Base-by-base conservation (phyloP, 2,113 vertebrate genomes). In the Gymnorhina tibicen region DNA sequence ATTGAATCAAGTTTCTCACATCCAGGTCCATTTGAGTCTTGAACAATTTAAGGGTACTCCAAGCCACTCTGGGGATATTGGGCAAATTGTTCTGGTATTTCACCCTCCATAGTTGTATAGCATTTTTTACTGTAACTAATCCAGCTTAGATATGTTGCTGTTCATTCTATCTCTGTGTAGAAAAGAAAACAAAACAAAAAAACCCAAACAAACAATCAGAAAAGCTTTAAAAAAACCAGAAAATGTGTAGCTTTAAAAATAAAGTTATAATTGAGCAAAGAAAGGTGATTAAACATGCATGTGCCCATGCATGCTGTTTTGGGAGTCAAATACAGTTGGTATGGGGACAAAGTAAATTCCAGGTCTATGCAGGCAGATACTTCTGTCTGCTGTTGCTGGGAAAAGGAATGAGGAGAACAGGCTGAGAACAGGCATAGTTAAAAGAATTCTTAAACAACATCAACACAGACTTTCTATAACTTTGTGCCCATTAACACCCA, bases 391-490 rank as follows among this genome's bases (percentile, higher is more conserved):
- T 85, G 15, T 32, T 87, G 17, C 18, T 82, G 15, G 32, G 39
- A 73, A 72, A 91, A 75, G 8, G 16, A 83, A 30, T 17, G 5
- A 42, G 1, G 1, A 58, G 22, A 24, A 21, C 59, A 81, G 10
- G 41, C 37, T 47, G 20, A 64, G 59, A 84, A 5, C 7, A 35
- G 2, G 1, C 8, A 20, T 9, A n/a, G 30, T 67, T 75, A 37
- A 75, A 76, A 75, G 6, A 68, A 20, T 52, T 91, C 15, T 56
- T 74, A 20, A 58, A 46, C 9, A 64, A 10, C 13, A 74, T 33
- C 1, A 1, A 11, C 7, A 6, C 11, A n/a, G 16, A n/a, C 17
- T 35, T 85, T 44, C 13, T 14, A 3, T 17, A 58, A 10, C 24
- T 84, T 32, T 66, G 19, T 86, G 28, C 7, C 26, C 13, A n/a